A percentile compares a stretch with the other conserved stretches of the same genome.
Evolutionary conservation across 2,113 vertebrate species (phyloP).

Genomic region (Tragulus kanchil): DNA sequence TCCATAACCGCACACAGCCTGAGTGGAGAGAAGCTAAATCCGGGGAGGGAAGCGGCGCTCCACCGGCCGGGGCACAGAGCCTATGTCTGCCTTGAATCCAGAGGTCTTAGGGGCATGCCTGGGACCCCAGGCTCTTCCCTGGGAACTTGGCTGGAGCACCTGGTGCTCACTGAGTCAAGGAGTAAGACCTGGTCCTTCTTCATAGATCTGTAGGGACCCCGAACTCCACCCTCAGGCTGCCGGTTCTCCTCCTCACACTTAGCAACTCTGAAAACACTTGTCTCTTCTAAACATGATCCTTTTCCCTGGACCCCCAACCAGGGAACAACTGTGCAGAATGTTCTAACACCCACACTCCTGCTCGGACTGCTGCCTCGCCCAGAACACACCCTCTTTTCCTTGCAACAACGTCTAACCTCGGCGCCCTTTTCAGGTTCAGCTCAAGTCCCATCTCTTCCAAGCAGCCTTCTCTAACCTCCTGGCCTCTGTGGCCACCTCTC

Average conservation of each 20-base stretch:
- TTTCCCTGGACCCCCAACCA: background rate
- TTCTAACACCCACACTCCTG: background rate
- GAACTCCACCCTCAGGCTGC: background rate
- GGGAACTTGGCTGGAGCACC: background rate
- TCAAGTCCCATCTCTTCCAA: background rate
- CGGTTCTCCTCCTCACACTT: background rate
- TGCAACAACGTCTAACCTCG: background rate
- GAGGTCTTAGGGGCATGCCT: background rate
- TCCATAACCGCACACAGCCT: slow-evolving; percentile 94
- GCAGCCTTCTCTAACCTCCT: background rate
- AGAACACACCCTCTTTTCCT: background rate
- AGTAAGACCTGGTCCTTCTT: fast-evolving
- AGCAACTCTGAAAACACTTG: background rate
- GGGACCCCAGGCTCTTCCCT: background rate
- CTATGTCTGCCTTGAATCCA: background rate
- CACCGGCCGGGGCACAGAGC: background rate
- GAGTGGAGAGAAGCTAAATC: background rate
- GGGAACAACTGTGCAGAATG: background rate
- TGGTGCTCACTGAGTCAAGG: background rate
- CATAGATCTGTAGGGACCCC: background rate
- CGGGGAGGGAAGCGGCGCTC: background rate
- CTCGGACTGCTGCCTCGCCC: background rate
- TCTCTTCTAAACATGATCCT: background rate
- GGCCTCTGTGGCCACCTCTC: background rate
- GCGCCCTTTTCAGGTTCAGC: background rate